Base-by-base conservation (phyloP, 2,797 vertebrate species). In the Galaxias olidus region DNA sequence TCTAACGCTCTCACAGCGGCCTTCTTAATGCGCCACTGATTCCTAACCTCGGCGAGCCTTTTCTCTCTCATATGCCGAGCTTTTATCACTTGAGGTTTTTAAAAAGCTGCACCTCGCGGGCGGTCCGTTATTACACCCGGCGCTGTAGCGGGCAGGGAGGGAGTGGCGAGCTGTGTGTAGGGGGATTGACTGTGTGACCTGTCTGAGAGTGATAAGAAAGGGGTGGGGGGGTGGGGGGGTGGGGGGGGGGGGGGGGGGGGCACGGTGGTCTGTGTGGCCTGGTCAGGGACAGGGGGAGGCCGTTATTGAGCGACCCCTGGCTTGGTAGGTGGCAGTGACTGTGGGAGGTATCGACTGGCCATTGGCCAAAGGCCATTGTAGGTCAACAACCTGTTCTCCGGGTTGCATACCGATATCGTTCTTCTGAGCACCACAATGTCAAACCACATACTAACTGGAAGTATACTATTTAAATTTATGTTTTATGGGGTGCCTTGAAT, bases 101-200 rank as follows among this genome's bases (percentile, higher is more conserved):
- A 30, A 30, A 30, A 30, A 30, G 30, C 30, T 30, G 30, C 30
- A 30, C 30, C 30, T 30, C 30, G 30, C 30, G 3, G 6, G 30
- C 30, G 6, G 6, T 30, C 2, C 6, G 30, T 30, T 30, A 6
- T 2, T 30, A 3, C 6, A 30, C 30, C 30, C 6, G 30, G 30
- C 30, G 30, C 30, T 30, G 2, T 2, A 30, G 30, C 30, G 3
- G 30, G 6, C 6, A 30, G 30, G 30, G 30, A 30, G 49, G 49
- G 44, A 48, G 18, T 11, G 9, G 12, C 5, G 4, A 48, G 9
- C 18, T 14, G 18, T 30, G n/a, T 15, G 19, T 60, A 43, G 46
- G 13, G 44, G 45, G 57, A 14, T 56, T 44, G 55, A 66, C 75
- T 43, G 59, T 78, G 41, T 66, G 17, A 58, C 46, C 18, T 53